Evolutionary conservation across 2,888 invertebrate genomes (phyloP).

Genomic region (Bombylius major): DNA sequence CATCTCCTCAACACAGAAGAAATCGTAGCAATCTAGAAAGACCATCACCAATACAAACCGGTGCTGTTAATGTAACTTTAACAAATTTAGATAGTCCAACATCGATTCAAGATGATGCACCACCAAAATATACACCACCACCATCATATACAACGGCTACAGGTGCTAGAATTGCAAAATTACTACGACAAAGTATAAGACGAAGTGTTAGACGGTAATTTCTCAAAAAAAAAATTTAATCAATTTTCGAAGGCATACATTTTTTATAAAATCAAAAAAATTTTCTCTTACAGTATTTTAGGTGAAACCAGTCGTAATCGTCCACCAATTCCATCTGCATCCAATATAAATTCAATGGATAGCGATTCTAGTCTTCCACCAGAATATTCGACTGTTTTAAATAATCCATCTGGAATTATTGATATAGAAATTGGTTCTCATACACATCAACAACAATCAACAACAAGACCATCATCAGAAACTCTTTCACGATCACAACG

Average conservation of each 20-base stretch:
- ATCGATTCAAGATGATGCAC: constrained; percentile 51
- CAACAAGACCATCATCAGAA: constrained; percentile 11
- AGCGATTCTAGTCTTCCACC: constrained; percentile 22
- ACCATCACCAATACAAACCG: constrained; percentile 6
- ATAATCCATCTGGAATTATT: constrained; percentile 16
- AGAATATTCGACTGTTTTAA: constrained; percentile 22
- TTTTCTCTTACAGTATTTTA: constrained; percentile 14
- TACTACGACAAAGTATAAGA: constrained; percentile 61
- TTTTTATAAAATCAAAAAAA: neutral
- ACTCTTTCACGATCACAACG: constrained; percentile 3
- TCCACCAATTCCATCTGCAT: constrained; percentile 13
- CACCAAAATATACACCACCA: constrained; percentile 87
- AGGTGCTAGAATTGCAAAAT: constrained; percentile 65
- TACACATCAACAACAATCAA: constrained; percentile 12
- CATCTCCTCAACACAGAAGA: constrained; percentile 25
- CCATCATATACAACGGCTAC: constrained; percentile 88
- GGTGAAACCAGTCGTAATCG: constrained; percentile 18
- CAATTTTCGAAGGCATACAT: too few species aligned
- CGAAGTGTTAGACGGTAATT: constrained; percentile 57
- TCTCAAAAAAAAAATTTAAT: neutral
- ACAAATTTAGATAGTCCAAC: constrained; percentile 15
- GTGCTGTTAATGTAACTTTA: constrained; percentile 7
- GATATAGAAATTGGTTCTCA: constrained; percentile 23
- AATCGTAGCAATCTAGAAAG: constrained; percentile 15
- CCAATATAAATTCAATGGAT: constrained; percentile 5